Evolutionary conservation across 2,797 vertebrate genomes (phyloP).

Genomic region (Synanceia verrucosa): DNA sequence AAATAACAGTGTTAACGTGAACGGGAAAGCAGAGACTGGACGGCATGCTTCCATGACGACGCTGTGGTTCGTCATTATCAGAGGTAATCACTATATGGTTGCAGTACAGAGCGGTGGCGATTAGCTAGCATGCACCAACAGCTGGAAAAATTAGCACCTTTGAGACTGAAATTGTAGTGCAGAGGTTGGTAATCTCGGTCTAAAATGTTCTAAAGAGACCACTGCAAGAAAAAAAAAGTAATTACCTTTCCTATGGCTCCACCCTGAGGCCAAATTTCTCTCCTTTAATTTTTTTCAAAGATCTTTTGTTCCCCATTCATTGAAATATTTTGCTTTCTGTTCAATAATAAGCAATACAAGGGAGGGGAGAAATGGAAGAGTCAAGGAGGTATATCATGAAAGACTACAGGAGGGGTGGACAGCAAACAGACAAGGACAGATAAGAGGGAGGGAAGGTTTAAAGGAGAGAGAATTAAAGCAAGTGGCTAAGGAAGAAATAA

Average conservation of each 20-base stretch:
- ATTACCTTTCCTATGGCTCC: constrained; percentile 1
- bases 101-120: fast-evolving
- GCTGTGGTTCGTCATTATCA: no score
- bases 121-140: fast-evolving
- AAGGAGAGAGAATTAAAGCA: background rate
- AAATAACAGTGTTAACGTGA: no score
- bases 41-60: background rate
- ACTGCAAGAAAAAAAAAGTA: background rate
- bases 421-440: background rate
- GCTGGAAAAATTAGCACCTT: background rate
- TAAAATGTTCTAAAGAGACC: background rate
- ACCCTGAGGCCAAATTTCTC: background rate
- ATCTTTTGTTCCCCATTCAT: no score
- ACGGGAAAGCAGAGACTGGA: background rate
- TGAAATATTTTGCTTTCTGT: background rate
- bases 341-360: background rate
- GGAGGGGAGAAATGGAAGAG: background rate
- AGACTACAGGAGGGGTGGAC: background rate
- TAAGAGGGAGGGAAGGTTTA: background rate
- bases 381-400: background rate
- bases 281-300: background rate
- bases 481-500: background rate
- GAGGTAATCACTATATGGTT: fast-evolving
- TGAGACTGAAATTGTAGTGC: no score
- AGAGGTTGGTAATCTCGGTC: background rate